These are phyloP conservation scores for Sebastes trivittatus DNA, from an alignment of 2,797 vertebrate species.

Conservation along the genomic window DNA sequence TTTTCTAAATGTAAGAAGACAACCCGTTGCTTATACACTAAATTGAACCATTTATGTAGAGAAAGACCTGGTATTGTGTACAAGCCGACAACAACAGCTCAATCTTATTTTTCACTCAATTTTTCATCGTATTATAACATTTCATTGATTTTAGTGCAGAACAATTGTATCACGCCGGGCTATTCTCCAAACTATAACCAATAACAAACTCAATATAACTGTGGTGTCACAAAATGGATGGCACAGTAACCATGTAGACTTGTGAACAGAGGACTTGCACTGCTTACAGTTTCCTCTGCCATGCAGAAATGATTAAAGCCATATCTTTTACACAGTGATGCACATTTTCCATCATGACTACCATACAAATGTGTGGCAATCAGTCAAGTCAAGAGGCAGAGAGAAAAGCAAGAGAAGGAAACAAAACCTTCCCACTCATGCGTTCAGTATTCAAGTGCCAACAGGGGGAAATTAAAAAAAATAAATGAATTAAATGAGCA, in stretches of 20 bases:
- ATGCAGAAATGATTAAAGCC: constrained; percentile 14
- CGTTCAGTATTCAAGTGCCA: not conserved
- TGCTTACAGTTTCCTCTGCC: not conserved
- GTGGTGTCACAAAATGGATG: constrained; percentile 1
- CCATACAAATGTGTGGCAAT: constrained; percentile 6
- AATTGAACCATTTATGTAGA: not conserved
- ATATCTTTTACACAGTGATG: constrained; percentile 1
- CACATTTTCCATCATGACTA: constrained; percentile 36
- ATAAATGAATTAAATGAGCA: not conserved
- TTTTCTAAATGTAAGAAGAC: constrained; percentile 18
- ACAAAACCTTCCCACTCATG: not conserved
- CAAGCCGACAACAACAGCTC: not conserved
- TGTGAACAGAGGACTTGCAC: not conserved
- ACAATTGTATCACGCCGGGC: not conserved
- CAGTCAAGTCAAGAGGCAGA: constrained; percentile 9
- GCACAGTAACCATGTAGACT: not conserved
- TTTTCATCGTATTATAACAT: not conserved
- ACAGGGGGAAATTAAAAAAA: not conserved
- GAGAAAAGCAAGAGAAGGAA: not conserved
- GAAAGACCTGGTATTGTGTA: not conserved
- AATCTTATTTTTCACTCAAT: not conserved
- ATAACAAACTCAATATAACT: not conserved
- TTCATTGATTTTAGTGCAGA: constrained; percentile 2
- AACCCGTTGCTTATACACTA: not conserved
- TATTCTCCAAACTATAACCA: not conserved